Conservation (phyloP, 2,113 vertebrate species). For the Varanus salvator region DNA sequence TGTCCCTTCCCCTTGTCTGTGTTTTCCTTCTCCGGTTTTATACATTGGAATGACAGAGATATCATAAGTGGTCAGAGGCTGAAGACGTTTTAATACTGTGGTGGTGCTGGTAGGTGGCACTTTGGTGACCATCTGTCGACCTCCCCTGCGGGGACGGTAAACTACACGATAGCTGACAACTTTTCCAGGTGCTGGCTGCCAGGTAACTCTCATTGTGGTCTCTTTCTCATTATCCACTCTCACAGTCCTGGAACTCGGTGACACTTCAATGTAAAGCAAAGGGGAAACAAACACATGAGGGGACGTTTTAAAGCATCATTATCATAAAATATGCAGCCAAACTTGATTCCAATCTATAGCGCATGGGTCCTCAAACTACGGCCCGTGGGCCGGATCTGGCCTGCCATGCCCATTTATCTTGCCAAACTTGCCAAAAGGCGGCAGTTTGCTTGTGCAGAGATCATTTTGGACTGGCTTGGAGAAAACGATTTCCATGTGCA, state of each 20-base stretch:
- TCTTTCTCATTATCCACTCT: constrained; percentile 89
- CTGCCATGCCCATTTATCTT: too few species aligned
- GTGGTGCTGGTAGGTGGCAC: constrained; percentile 78
- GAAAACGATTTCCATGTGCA: too few species aligned
- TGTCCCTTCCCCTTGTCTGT: constrained; percentile 94
- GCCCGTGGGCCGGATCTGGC: too few species aligned
- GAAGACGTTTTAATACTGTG: constrained; percentile 85
- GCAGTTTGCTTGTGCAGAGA: too few species aligned
- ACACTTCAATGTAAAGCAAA: constrained; percentile 77
- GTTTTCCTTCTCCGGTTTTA: constrained; percentile 90
- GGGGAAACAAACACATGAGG: not conserved
- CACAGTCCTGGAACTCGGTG: constrained; percentile 79
- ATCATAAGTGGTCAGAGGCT: constrained; percentile 85
- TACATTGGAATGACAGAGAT: constrained; percentile 90
- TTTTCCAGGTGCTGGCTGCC: constrained; percentile 87
- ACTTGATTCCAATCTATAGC: not conserved
- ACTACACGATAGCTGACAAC: constrained; percentile 88
- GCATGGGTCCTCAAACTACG: too few species aligned
- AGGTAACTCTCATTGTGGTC: constrained; percentile 85
- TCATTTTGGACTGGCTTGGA: too few species aligned
- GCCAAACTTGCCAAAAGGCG: too few species aligned
- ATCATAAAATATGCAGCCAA: not conserved
- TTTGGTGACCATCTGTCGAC: constrained; percentile 83
- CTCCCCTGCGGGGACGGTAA: constrained; percentile 80
- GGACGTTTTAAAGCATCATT: constrained; percentile 41